phyloP scores from a whole-genome alignment of 2,113 vertebrate species.

The Semnornis frantzii region DNA sequence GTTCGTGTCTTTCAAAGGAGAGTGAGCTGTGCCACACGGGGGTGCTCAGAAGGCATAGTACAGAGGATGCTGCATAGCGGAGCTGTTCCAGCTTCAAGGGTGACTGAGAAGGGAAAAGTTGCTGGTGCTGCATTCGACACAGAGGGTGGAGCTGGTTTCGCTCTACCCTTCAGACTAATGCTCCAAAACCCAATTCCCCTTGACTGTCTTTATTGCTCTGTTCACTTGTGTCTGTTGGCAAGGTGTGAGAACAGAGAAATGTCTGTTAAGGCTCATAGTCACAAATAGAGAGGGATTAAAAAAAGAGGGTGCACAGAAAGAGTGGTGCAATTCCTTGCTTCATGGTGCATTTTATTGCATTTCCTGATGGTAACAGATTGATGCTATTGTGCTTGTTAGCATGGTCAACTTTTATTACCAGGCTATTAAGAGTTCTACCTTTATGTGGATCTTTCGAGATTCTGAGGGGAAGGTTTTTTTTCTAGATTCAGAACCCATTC shows the following conservation, averaged over 20 bases:
- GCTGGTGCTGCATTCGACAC: not conserved
- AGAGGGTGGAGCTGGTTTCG: not conserved
- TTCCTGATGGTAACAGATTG: slow-evolving; percentile 9
- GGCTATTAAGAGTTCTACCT: not conserved
- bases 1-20: not conserved
- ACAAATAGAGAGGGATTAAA: not conserved
- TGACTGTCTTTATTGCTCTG: not conserved
- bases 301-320: not conserved
- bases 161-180: not conserved
- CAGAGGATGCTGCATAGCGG: not conserved
- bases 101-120: not conserved
- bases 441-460: not conserved
- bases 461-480: not conserved
- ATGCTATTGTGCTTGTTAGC: slow-evolving; percentile 15
- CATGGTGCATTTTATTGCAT: slow-evolving; percentile 9
- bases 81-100: not conserved
- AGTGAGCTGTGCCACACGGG: not conserved
- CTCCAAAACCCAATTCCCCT: not conserved
- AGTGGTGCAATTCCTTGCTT: not conserved
- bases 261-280: not conserved
- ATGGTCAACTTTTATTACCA: not conserved
- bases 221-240: not conserved
- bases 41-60: not conserved
- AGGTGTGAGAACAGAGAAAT: not conserved
- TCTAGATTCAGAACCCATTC: not conserved